Evolutionary conservation across 1,140 invertebrate species (phyloP).

Genomic region (Muscidifurax raptorellus): DNA sequence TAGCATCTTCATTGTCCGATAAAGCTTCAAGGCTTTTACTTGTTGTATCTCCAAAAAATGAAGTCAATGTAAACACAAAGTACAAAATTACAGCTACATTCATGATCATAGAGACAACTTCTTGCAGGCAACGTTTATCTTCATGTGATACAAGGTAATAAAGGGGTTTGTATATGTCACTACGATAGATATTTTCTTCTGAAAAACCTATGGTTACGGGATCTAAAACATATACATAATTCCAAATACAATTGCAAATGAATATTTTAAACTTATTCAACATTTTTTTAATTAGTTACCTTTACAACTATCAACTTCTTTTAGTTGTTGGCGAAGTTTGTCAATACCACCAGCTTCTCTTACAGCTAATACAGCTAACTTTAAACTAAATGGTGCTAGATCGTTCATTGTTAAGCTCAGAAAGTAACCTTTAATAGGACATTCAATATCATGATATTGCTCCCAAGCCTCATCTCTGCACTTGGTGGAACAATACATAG

Average conservation of each 20-base stretch:
- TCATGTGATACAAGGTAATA: slow-evolving; percentile 86
- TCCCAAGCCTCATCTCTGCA: slow-evolving; percentile 80
- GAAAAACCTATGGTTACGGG: slow-evolving; percentile 67
- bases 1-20: slow-evolving; percentile 54
- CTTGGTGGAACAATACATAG: slow-evolving; percentile 82
- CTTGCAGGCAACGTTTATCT: slow-evolving; percentile 68
- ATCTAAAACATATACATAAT: slow-evolving; percentile 56
- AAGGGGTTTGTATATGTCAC: slow-evolving; percentile 76
- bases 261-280: not conserved
- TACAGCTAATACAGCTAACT: slow-evolving; percentile 78
- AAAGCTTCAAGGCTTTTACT: slow-evolving; percentile 47
- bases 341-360: slow-evolving; percentile 74
- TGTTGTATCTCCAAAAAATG: slow-evolving; percentile 74
- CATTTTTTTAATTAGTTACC: slow-evolving; percentile 52
- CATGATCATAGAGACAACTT: slow-evolving; percentile 83
- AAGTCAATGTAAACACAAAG: slow-evolving; percentile 78
- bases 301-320: slow-evolving; percentile 67
- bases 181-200: slow-evolving; percentile 72
- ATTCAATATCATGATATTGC: slow-evolving; percentile 86
- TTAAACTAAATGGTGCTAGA: slow-evolving; percentile 81
- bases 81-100: slow-evolving; percentile 82
- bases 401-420: slow-evolving; percentile 78
- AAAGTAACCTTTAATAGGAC: slow-evolving; percentile 80
- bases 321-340: slow-evolving; percentile 71
- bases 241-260: not conserved